Conservation (phyloP, 2,113 vertebrate species). For the Spea multiplicata region DNA sequence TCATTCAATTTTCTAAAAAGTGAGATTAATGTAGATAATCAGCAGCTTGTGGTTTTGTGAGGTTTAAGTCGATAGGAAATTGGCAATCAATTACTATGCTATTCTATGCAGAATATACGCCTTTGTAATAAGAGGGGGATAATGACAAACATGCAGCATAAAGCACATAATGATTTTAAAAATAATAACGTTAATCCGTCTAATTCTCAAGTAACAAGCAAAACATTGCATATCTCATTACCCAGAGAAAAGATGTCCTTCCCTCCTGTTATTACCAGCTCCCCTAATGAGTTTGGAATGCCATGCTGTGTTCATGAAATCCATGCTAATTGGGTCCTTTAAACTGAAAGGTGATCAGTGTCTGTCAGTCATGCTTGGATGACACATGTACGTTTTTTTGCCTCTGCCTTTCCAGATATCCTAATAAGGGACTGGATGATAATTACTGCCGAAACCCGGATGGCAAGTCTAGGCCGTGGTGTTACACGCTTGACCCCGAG, state of each 20-base stretch:
- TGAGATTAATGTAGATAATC: too few relatives aligned
- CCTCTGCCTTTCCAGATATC: constrained; percentile 80
- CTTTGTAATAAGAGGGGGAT: too few relatives aligned
- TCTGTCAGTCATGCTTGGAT: constrained; percentile 60
- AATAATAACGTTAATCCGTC: constrained; percentile 27
- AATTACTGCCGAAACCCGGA: constrained; percentile 99
- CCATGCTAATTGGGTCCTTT: constrained; percentile 58
- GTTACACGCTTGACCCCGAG: constrained; percentile 91
- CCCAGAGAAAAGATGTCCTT: constrained; percentile 23
- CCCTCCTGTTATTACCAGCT: constrained; percentile 53
- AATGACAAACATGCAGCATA: not conserved
- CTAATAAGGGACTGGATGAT: constrained; percentile 93
- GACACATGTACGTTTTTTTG: constrained; percentile 50
- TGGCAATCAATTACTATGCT: not conserved
- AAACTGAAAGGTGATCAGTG: constrained; percentile 42
- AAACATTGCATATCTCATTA: constrained; percentile 42
- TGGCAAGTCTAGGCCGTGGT: constrained; percentile 90
- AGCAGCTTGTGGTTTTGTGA: too few relatives aligned
- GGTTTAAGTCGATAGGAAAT: not conserved
- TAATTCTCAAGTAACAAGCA: constrained; percentile 34
- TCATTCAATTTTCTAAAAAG: too few relatives aligned
- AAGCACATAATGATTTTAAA: not conserved
- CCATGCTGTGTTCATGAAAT: constrained; percentile 62
- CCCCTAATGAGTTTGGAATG: constrained; percentile 60
- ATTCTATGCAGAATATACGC: too few relatives aligned